Percentiles rank a stretch among this genome's conserved stretches.
Conservation (phyloP, 2,888 invertebrate species). For the Polyommatus iphigenia region DNA sequence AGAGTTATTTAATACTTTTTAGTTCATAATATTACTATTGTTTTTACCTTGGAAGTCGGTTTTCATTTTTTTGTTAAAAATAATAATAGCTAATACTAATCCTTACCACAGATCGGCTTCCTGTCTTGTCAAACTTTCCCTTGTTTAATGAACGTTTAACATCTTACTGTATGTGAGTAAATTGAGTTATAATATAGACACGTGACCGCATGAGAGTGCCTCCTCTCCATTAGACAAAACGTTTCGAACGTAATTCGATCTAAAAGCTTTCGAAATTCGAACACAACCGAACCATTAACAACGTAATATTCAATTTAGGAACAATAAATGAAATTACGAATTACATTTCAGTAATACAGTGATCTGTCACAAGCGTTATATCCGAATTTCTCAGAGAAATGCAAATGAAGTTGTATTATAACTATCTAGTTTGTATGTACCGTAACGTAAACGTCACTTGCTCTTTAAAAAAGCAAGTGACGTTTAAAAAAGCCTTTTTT, state of each 20-base stretch:
- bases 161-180: background rate
- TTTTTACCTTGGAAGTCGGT: no score
- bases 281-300: constrained; percentile 18
- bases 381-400: background rate
- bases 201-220: background rate
- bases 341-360: background rate
- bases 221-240: background rate
- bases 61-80: no score
- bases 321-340: background rate
- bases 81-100: no score
- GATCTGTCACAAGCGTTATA: background rate
- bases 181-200: constrained; percentile 6
- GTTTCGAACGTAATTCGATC: constrained; percentile 8
- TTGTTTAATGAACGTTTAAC: background rate
- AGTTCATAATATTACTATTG: no score
- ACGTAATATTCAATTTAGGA: constrained; percentile 11
- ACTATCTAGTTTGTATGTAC: no score
- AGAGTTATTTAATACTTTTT: no score
- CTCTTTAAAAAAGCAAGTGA: no score
- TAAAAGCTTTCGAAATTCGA: constrained; percentile 17
- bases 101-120: background rate
- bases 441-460: no score
- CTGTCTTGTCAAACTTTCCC: background rate
- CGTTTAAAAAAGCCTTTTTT: no score
- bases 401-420: background rate